Base-by-base conservation (phyloP, 2,888 invertebrate species). In the Cryptocheilus praepositus region DNA sequence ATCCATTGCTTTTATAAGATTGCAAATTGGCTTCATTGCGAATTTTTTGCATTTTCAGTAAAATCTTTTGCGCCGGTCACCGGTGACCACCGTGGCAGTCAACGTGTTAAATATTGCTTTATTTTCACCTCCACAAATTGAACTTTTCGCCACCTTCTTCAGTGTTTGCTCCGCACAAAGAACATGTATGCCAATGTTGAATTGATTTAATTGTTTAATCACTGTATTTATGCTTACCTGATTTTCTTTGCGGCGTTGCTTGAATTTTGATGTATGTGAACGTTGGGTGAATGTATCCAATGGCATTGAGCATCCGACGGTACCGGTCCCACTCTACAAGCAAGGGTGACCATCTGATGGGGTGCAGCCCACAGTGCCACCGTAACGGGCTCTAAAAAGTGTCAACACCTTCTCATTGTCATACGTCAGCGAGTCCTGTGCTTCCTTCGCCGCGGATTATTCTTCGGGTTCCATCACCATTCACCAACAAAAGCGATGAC, bases 271-370 rank as follows among this genome's bases (percentile, higher is more conserved):
- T 78, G 73, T 49, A 83, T 65, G 22, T 80, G 76, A 36, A 84
- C 54, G 18, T 85, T 78, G 3, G 84, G 77, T 3, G 79, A 79
- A 51, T 87, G 88, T 11, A 81, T 79, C 88, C 88, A 89, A 3
- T 82, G 81, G 58, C 88, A 89, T 36, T 80, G 78, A 15, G 83
- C 79, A 45, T 83, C 76, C n/a, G 75, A 57, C 15, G 78, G 69
- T 13, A 77, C 70, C 16, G 74, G 74, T 59, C 82, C 81, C 56
- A 85, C 76, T 65, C 82, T 86, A 68, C 88, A 89, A 15, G 87
- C 87, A 61, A 89, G 78, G 55, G 81, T 87, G 18, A 87, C 86
- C 79, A 81, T 82, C 67, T 87, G 86, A 78, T 86, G 85, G 36
- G 86, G 83, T 57, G 83, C 77, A 25, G 86, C 81, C 88, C 87